These are phyloP conservation scores for Ariopsis seemanni DNA, from an alignment of 2,113 vertebrate genomes.

Conservation along the genomic window DNA sequence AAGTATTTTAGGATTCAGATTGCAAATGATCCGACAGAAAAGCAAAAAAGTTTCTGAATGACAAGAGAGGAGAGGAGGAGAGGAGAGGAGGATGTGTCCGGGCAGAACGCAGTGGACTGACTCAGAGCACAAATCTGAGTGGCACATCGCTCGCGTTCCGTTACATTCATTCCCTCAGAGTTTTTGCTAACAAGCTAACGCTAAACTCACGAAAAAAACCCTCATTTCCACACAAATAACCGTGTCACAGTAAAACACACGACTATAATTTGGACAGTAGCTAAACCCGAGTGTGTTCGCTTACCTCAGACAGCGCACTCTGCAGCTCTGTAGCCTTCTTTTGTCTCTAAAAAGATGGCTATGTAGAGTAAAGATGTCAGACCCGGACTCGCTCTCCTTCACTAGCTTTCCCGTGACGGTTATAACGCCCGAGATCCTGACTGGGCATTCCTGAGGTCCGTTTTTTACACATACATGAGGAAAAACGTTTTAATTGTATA, in stretches of 20 bases:
- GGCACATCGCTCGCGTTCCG: slow-evolving; percentile 52
- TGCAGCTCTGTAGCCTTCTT: slow-evolving; percentile 71
- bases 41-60: not conserved
- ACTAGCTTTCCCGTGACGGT: slow-evolving; percentile 63
- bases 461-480: slow-evolving; percentile 26
- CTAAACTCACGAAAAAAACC: not conserved
- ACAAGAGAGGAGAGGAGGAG: too few species aligned
- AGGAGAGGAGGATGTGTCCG: not conserved
- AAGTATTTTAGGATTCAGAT: not conserved
- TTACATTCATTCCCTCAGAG: slow-evolving; percentile 55
- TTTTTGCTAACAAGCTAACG: slow-evolving; percentile 53
- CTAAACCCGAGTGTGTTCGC: slow-evolving; percentile 23
- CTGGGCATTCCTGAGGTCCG: slow-evolving; percentile 64
- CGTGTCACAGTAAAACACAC: too few species aligned
- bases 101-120: not conserved
- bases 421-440: slow-evolving; percentile 54
- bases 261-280: slow-evolving; percentile 4
- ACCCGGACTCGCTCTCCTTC: slow-evolving; percentile 64
- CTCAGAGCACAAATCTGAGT: slow-evolving; percentile 22
- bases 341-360: slow-evolving; percentile 79
- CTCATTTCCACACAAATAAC: too few species aligned
- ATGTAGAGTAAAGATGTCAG: slow-evolving; percentile 69
- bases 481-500: slow-evolving; percentile 22
- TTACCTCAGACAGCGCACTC: slow-evolving; percentile 65
- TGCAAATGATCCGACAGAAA: too few species aligned